Conservation (phyloP, 37 sponge, comb jelly and placozoan species). For the Chondrosia reniformis region DNA sequence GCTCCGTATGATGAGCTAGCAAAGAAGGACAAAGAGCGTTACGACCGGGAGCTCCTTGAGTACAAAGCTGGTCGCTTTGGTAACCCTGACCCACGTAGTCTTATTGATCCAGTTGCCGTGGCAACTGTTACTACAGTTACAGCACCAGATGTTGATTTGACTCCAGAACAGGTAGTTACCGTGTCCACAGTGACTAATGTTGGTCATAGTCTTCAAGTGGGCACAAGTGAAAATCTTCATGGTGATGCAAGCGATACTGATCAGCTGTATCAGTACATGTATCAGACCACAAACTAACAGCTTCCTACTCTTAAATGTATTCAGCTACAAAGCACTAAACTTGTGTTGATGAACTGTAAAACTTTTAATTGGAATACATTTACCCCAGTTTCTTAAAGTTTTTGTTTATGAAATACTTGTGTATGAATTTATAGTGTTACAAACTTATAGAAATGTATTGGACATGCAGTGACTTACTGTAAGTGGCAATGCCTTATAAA, state of each 20-base stretch:
- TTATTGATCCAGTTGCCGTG: neutral
- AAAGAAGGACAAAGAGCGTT: conserved; percentile 34
- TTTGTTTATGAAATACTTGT: too few species aligned
- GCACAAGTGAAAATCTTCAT: neutral
- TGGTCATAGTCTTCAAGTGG: neutral
- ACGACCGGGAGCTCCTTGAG: conserved; percentile 17
- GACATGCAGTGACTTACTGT: too few species aligned
- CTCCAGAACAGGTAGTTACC: conserved; percentile 6
- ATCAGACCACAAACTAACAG: conserved; percentile 13
- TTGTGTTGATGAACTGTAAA: too few species aligned
- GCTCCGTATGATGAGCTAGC: conserved; percentile 29
- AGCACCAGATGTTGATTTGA: neutral
- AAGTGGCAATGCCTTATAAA: too few species aligned
- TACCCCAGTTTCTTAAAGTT: too few species aligned
- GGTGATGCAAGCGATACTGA: neutral
- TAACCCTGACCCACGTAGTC: neutral
- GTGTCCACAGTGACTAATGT: conserved; percentile 1
- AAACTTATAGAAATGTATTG: too few species aligned
- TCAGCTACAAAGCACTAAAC: too few species aligned
- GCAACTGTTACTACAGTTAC: neutral
- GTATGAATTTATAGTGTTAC: too few species aligned
- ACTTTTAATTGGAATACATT: too few species aligned
- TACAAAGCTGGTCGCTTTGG: conserved; percentile 19
- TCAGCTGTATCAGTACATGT: conserved; percentile 14
- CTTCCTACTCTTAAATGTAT: too few species aligned